phyloP scores from a whole-genome alignment of 1,140 invertebrate species.

The Sycobia sp. region DNA sequence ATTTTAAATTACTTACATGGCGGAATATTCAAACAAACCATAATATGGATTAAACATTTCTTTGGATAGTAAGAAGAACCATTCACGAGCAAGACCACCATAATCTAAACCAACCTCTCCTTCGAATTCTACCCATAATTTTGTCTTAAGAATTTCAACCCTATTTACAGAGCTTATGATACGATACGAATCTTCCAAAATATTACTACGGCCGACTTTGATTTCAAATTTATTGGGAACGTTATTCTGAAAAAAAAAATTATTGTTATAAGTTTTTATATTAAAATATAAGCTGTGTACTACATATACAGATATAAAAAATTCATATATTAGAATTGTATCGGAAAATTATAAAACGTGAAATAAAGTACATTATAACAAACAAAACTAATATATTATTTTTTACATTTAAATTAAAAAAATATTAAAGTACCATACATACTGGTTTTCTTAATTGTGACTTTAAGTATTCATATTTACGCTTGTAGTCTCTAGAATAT shows the following conservation, averaged over 20 bases:
- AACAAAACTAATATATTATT: slow-evolving; percentile 2
- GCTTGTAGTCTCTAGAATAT: slow-evolving; percentile 97
- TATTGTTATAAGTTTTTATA: not conserved
- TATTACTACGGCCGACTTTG: slow-evolving; percentile 85
- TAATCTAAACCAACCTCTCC: slow-evolving; percentile 97
- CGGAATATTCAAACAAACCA: slow-evolving; percentile 98
- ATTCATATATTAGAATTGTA: not conserved
- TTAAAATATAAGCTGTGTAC: not conserved
- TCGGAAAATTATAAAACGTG: not conserved
- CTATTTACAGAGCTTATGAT: slow-evolving; percentile 85
- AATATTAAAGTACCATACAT: slow-evolving; percentile 64
- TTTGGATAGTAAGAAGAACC: slow-evolving; percentile 98
- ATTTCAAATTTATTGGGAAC: slow-evolving; percentile 98
- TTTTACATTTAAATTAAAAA: not conserved
- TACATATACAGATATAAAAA: not conserved
- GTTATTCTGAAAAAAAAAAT: slow-evolving; percentile 72
- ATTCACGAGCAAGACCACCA: slow-evolving; percentile 94
- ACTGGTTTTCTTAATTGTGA: slow-evolving; percentile 93
- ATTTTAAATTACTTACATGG: slow-evolving; percentile 66
- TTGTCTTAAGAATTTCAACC: slow-evolving; percentile 91
- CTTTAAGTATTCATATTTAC: slow-evolving; percentile 98
- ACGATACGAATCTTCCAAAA: slow-evolving; percentile 95
- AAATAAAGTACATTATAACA: no score
- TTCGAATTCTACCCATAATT: slow-evolving; percentile 98
- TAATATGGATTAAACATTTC: slow-evolving; percentile 99